Conservation (phyloP, 2,888 invertebrate genomes). For the Gortyna flavago region DNA sequence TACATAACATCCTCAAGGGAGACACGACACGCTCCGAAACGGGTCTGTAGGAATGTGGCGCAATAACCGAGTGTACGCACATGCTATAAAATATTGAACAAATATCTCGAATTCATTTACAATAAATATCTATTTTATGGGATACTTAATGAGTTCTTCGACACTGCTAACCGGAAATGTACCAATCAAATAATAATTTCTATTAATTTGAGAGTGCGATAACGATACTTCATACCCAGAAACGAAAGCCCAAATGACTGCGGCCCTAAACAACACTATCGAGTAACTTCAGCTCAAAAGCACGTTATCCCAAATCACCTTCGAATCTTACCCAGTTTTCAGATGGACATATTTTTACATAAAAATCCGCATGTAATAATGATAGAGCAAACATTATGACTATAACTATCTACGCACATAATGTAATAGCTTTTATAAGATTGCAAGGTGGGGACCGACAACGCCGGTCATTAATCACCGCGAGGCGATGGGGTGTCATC, state of each 20-base stretch:
- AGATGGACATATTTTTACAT: neutral
- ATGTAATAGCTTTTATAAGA: slow-evolving; percentile 60
- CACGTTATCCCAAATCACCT: neutral
- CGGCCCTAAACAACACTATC: neutral
- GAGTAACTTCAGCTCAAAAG: neutral
- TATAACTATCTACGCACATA: neutral
- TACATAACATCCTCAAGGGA: slow-evolving; percentile 29
- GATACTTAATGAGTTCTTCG: slow-evolving; percentile 22
- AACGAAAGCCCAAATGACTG: neutral
- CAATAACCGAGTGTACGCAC: slow-evolving; percentile 19
- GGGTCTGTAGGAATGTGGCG: slow-evolving; percentile 56
- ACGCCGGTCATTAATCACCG: slow-evolving; percentile 63
- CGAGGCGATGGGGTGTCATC: slow-evolving; percentile 54
- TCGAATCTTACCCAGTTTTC: neutral
- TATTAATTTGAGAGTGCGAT: neutral
- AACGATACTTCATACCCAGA: neutral
- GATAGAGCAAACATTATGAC: neutral
- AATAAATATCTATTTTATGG: slow-evolving; percentile 22
- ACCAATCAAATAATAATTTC: slow-evolving; percentile 14
- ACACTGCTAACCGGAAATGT: slow-evolving; percentile 5
- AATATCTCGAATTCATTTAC: slow-evolving; percentile 24
- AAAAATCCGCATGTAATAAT: neutral
- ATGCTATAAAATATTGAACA: slow-evolving; percentile 34
- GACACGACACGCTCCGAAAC: slow-evolving; percentile 43
- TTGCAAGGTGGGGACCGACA: slow-evolving; percentile 59